Evolutionary conservation across 1,140 invertebrate species (phyloP).

Genomic region (Brachionus rotundiformis): DNA sequence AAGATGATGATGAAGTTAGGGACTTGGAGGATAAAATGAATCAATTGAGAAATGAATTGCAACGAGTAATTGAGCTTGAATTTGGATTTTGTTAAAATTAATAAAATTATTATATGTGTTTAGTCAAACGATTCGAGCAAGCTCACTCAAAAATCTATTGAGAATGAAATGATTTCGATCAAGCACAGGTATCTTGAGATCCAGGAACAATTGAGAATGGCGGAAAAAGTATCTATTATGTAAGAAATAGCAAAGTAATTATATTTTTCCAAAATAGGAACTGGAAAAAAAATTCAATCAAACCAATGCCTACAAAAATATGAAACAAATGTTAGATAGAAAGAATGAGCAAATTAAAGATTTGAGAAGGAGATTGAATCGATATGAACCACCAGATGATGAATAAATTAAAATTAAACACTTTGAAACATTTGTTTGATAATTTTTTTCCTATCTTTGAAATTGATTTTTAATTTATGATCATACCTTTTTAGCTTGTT

Average conservation of each 20-base stretch:
- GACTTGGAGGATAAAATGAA: constrained; percentile 55
- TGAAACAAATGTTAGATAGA: constrained; percentile 68
- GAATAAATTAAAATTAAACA: not conserved
- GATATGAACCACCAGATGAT: constrained; percentile 39
- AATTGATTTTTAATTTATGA: not conserved
- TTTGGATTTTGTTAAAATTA: constrained; percentile 52
- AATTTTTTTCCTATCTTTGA: not conserved
- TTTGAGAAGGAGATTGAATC: constrained; percentile 58
- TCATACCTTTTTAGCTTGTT: not conserved
- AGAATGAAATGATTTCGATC: constrained; percentile 59
- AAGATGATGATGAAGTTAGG: constrained; percentile 56
- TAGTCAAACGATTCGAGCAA: constrained; percentile 50
- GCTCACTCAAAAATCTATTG: constrained; percentile 54
- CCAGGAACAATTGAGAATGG: constrained; percentile 65
- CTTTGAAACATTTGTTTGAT: not conserved
- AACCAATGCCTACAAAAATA: constrained; percentile 69
- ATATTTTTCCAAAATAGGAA: constrained; percentile 60
- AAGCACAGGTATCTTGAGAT: constrained; percentile 63
- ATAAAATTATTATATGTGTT: not conserved
- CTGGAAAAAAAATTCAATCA: constrained; percentile 69
- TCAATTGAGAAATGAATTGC: constrained; percentile 54
- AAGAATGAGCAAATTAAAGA: constrained; percentile 65
- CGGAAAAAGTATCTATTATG: constrained; percentile 61
- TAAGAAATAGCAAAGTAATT: not conserved
- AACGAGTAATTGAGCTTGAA: constrained; percentile 54